Percentiles rank a stretch among this genome's conserved stretches.
Conservation (phyloP, 1,140 invertebrate genomes). For the Venturia canescens region DNA sequence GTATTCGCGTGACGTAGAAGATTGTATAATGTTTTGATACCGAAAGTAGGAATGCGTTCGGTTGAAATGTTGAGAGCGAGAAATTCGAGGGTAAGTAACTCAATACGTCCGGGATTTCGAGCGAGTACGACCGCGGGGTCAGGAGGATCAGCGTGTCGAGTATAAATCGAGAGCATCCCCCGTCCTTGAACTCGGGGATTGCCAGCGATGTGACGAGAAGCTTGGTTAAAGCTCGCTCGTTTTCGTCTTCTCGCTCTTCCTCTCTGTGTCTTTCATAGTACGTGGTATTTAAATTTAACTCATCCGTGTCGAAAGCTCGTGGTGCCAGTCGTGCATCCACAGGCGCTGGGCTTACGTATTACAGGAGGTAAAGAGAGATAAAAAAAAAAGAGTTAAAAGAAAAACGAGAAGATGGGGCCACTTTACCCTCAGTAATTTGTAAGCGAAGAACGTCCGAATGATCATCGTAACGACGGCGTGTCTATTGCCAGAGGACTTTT, state of each 20-base stretch:
- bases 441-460: constrained; percentile 28
- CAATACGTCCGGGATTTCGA: constrained; percentile 40
- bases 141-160: constrained; percentile 54
- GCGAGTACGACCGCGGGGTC: constrained; percentile 48
- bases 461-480: constrained; percentile 5
- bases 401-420: constrained; percentile 8
- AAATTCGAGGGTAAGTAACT: constrained; percentile 48
- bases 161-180: constrained; percentile 54
- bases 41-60: constrained; percentile 4
- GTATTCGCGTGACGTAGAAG: background rate
- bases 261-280: constrained; percentile 38
- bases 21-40: background rate
- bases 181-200: constrained; percentile 61
- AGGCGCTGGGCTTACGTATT: background rate
- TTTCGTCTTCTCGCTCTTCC: constrained; percentile 9
- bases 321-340: background rate
- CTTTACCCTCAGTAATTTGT: constrained; percentile 29
- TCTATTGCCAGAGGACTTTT: constrained; percentile 13
- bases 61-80: constrained; percentile 11
- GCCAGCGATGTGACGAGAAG: constrained; percentile 35
- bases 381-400: constrained; percentile 5
- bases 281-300: constrained; percentile 55
- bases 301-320: constrained; percentile 58
- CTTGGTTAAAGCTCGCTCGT: constrained; percentile 28
- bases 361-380: background rate